Evolutionary conservation across 2,113 vertebrate species (phyloP).

Genomic region (Probosciger aterrimus): DNA sequence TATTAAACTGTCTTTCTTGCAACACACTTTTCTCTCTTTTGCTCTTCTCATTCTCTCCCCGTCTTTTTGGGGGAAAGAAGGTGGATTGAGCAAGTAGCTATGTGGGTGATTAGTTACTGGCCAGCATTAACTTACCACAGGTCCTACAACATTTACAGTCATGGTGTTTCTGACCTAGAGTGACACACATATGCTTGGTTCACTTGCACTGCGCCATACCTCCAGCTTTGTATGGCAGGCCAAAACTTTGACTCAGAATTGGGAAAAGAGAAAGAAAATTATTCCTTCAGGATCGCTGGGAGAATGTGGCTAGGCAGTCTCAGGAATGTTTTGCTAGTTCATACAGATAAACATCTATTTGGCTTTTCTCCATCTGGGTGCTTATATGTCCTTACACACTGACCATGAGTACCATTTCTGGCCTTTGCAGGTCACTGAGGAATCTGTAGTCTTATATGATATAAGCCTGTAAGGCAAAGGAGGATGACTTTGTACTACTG

Average conservation of each 20-base stretch:
- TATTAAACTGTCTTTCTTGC: background rate
- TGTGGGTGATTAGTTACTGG: background rate
- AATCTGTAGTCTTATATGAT: background rate
- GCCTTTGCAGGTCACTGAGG: background rate
- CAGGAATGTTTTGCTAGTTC: background rate
- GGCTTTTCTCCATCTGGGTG: background rate
- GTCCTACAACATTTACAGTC: background rate
- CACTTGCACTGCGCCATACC: accelerated
- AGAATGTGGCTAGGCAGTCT: background rate
- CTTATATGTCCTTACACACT: background rate
- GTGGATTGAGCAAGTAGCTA: background rate
- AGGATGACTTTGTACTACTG: background rate
- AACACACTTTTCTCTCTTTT: background rate
- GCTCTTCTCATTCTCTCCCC: background rate
- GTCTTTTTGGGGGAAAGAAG: background rate
- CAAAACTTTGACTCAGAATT: background rate
- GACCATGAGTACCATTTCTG: background rate
- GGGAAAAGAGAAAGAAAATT: background rate
- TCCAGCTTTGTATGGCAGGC: background rate
- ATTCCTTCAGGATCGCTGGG: background rate
- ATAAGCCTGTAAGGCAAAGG: background rate
- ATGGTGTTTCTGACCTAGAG: background rate
- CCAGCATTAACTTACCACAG: background rate
- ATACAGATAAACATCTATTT: background rate
- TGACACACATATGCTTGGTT: background rate